Base-by-base conservation (phyloP, 2,113 vertebrate species). In the Catharus fuscescens region DNA sequence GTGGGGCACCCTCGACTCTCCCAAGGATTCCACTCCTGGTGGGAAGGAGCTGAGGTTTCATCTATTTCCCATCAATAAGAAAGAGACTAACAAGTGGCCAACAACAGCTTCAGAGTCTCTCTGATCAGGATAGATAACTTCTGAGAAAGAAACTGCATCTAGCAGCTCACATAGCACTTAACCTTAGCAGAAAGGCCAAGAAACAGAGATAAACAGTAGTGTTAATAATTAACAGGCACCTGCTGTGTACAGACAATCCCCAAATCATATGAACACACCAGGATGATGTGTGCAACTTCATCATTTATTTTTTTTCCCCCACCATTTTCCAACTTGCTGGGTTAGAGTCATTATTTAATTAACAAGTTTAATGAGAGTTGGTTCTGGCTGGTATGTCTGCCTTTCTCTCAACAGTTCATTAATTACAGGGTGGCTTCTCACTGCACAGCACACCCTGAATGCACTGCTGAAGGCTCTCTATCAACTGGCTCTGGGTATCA, bases 121-220 rank as follows among this genome's bases (percentile, higher is more conserved):
- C 52, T 85, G 52, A 67, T 45, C 13, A 86, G 65, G 65, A 73
- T 0, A 71, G 34, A 66, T 19, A 71, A 86, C 23, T 34, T 69
- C 77, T 61, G 56, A 66, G 31, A 70, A 56, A 80, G 47, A 57
- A 59, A 71, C 56, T 18, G 31, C 57, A 52, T 17, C 65, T 67
- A 60, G 34, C 57, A 93, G 69, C 92, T 86, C 74, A 70, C 38
- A 29, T 0, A 65, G 60, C 78, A 61, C 77, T 77, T 80, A 47
- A 34, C 32, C 85, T 79, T 20, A 40, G 73, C 89, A 90, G 78
- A 79, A 91, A 79, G 82, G 72, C 67, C 94, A 95, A 83, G 74
- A 86, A 88, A 72, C 57, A 95, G 56, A 89, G 70, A 91, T 48
- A 92, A 95, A 92, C 5, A 6, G 62, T 23, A 50, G 29, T 23